Percentiles rank a stretch among this genome's conserved stretches.
Evolutionary conservation across 2,113 vertebrate species (phyloP).

Genomic region (Scatophagus argus): DNA sequence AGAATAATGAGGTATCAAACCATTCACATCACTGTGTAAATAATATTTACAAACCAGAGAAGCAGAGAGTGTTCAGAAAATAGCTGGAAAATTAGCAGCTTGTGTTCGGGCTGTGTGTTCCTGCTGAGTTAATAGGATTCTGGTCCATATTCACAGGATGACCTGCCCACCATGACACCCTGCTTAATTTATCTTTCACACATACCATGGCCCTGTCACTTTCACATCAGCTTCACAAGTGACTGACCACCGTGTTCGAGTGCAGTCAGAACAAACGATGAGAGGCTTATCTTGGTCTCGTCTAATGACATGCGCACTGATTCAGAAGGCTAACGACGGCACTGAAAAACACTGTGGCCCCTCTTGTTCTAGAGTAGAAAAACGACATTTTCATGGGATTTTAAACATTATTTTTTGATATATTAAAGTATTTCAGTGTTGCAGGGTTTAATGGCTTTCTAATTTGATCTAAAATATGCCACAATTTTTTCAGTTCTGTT

Average conservation of each 20-base stretch:
- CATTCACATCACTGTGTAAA: not conserved
- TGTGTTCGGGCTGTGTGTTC: slow-evolving; percentile 21
- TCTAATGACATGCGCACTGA: not conserved
- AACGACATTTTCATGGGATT: not conserved
- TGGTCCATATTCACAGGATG: slow-evolving; percentile 44
- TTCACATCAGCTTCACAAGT: slow-evolving; percentile 37
- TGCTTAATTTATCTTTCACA: slow-evolving; percentile 21
- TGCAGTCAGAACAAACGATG: slow-evolving; percentile 19
- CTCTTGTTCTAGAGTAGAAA: not conserved
- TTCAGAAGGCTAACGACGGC: not conserved
- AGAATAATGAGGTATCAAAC: slow-evolving; percentile 16
- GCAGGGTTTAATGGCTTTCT: not conserved
- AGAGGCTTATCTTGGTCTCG: not conserved
- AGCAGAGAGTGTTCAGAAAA: slow-evolving; percentile 16
- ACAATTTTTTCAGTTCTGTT: not conserved
- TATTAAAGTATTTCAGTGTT: not conserved
- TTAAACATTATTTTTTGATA: not conserved
- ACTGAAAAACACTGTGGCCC: not conserved
- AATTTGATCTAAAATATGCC: not conserved
- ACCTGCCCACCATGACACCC: slow-evolving; percentile 44
- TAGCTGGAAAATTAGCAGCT: slow-evolving; percentile 32
- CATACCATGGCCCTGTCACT: slow-evolving; percentile 39
- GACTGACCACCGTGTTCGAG: slow-evolving; percentile 26
- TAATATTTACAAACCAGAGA: slow-evolving; percentile 22
- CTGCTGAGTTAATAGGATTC: slow-evolving; percentile 60